These are phyloP conservation scores for Cataglyphis albicans DNA, from an alignment of 2,888 invertebrate genomes.

Conservation along the genomic window DNA sequence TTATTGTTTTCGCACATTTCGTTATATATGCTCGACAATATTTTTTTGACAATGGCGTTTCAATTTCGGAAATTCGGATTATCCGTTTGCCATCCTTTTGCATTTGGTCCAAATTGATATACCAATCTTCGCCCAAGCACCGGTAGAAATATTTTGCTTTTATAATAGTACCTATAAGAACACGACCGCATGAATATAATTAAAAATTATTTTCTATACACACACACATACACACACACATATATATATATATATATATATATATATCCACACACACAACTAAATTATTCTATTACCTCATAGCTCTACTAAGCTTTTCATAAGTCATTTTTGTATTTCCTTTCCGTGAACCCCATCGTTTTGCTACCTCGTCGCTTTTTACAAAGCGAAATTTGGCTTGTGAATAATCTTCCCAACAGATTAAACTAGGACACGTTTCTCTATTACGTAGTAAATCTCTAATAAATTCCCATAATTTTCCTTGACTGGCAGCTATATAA, in stretches of 20 bases:
- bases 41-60: constrained; percentile 37
- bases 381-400: constrained; percentile 95
- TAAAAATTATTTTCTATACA: background rate
- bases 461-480: constrained; percentile 93
- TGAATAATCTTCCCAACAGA: constrained; percentile 95
- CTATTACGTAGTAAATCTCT: constrained; percentile 92
- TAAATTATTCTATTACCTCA: constrained; percentile 88
- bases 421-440: constrained; percentile 92
- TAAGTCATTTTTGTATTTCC: constrained; percentile 96
- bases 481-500: constrained; percentile 82
- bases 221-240: too few species aligned
- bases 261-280: background rate
- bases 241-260: background rate
- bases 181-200: background rate
- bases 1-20: background rate
- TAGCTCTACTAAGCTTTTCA: constrained; percentile 96
- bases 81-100: constrained; percentile 91
- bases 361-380: constrained; percentile 94
- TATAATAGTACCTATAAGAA: constrained; percentile 91
- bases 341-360: constrained; percentile 94
- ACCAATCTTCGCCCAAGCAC: constrained; percentile 92
- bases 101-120: constrained; percentile 93
- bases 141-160: constrained; percentile 91
- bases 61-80: constrained; percentile 87
- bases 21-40: background rate